Base-by-base conservation (phyloP, 1,140 invertebrate species). In the Himalopsyche phryganea region DNA sequence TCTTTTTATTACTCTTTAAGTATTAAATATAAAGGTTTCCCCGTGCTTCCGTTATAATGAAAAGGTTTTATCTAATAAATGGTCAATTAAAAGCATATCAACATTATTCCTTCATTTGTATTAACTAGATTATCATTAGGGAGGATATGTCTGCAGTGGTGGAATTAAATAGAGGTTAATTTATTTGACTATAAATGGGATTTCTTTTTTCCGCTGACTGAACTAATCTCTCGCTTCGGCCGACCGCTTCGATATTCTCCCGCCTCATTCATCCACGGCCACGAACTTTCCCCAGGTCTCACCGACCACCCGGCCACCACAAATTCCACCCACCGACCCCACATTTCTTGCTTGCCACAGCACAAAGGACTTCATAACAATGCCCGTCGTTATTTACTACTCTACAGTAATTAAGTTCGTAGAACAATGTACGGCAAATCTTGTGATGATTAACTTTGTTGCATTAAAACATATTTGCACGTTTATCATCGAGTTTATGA, bases 321-420 rank as follows among this genome's bases (percentile, higher is more conserved):
- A 40, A 36, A 23, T 11, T 53, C 41, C 13, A 3, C 44, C 44
- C 15, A 28, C 23, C 41, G 7, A 11, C 20, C 15, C 44, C 15
- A 19, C 44, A 13, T 28, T 18, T 23, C 44, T 13, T 19, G 10
- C 20, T 19, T 18, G 18, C 32, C 47, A 14, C 47, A 11, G 18
- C 23, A 48, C 60, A 62, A 62, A 62, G 53, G 54, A 52, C 46
- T 10, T 40, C 23, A 23, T 42, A 50, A 58, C 50, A 62, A 58
- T 49, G 46, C 45, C 13, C 6, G 28, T 11, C 28, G 52, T 47
- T 55, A 51, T 55, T 61, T 61, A 51, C 36, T 19, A 45, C 60
- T 58, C 54, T 33, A 46, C 50, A 47, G 53, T 58, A 62, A 62
- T 62, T 58, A 62, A 62, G 55, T 61, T 58, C 13, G 42, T 20